Evolutionary conservation across 2,113 vertebrate genomes (phyloP).

Genomic region (Plotosus lineatus): DNA sequence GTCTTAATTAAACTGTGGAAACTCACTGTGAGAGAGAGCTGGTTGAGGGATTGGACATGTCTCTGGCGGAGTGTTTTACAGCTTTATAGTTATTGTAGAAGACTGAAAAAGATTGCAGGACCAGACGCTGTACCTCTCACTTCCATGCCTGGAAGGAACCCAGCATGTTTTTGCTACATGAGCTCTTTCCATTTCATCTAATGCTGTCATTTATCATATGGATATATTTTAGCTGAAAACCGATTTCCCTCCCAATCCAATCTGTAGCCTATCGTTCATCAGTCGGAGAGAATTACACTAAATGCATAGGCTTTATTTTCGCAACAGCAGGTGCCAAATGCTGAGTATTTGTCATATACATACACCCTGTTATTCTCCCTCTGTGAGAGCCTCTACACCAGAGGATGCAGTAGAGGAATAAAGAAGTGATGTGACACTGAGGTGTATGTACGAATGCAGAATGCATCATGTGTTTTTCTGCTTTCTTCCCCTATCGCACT

Average conservation of each 20-base stretch:
- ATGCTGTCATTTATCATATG: slow-evolving; percentile 50
- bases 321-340: slow-evolving; percentile 63
- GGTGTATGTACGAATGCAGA: slow-evolving; percentile 11
- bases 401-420: slow-evolving; percentile 37
- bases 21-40: slow-evolving; percentile 3
- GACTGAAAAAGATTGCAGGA: slow-evolving; percentile 9
- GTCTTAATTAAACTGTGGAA: slow-evolving; percentile 8
- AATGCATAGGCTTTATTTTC: slow-evolving; percentile 61
- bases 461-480: slow-evolving; percentile 6
- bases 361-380: slow-evolving; percentile 22
- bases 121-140: slow-evolving; percentile 16
- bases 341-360: slow-evolving; percentile 66
- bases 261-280: slow-evolving; percentile 62
- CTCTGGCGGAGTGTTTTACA: slow-evolving; percentile 8
- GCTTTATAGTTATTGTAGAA: slow-evolving; percentile 24
- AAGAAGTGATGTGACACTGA: not conserved
- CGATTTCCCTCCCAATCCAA: slow-evolving; percentile 55
- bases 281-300: slow-evolving; percentile 62
- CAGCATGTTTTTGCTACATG: slow-evolving; percentile 36
- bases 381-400: not conserved
- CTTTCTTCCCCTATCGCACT: slow-evolving; percentile 1
- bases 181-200: slow-evolving; percentile 48
- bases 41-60: slow-evolving; percentile 34
- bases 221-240: slow-evolving; percentile 51
- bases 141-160: slow-evolving; percentile 13